Evolutionary conservation across 2,797 vertebrate species (phyloP), one percentile per base, ranked within the genome.

Genomic region (Jordanella pulchra): DNA sequence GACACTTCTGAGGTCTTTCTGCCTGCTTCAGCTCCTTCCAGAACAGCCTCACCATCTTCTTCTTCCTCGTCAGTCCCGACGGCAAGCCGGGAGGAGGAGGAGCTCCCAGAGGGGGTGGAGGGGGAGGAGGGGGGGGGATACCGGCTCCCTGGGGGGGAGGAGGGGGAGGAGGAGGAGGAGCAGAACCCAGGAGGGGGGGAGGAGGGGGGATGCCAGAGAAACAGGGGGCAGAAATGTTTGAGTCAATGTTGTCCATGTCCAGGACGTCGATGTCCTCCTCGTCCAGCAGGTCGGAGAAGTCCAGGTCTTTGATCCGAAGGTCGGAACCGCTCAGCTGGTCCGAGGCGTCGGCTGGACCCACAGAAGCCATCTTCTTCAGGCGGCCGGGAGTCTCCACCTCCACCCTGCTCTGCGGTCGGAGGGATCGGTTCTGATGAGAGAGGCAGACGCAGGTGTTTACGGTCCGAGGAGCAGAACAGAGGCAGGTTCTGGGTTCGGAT

Each of bases 241-340:
- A 75, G 79, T 95, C 90, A 0, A 92, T 80, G n/a, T 88, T 73
- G 77, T 94, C 94, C 0, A 88, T 81, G 83, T 96, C 95, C 75
- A 98, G 51, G 0, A 97, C 92, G 1, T 98, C 97, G 1, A 95
- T 91, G 84, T 99, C 97, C 82, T 98, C 97, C 51, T 99, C 97
- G 30, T 98, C 97, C 14, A 94, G 91, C n/a, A 99, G 82, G 92
- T 99, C 98, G 0, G 97, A 97, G 86, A 99, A 99, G 93, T 99
- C 98, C 83, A 99, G 83, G 89, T 99, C 98, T 78, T 96, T 97
- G 91, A 99, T 98, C 50, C 94, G 94, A 76, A 97, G 90, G 14
- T 93, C 91, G 44, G 84, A 79, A 0, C 95, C 91, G 32, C 79
- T 85, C 3, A 84, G 91, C 73, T 91, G 91, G 42, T 95, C 94